These are phyloP conservation scores for Sinocyclocheilus maitianheensis DNA, from an alignment of 2,113 vertebrate genomes.

Conservation along the genomic window DNA sequence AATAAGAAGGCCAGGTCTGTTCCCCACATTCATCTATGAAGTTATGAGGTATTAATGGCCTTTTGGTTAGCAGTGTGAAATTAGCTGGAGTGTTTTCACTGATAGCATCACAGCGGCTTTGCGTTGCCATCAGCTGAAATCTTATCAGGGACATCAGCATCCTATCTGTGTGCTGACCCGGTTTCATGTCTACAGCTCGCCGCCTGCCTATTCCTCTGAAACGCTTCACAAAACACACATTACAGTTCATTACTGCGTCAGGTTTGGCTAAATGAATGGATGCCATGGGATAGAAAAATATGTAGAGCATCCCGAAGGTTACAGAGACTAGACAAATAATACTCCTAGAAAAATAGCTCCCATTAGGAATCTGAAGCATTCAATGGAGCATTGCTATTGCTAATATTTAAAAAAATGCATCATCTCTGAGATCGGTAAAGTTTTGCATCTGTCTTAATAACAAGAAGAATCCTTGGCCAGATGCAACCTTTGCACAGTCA, in stretches of 20 bases:
- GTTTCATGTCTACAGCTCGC: conserved; percentile 39
- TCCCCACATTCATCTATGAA: not conserved
- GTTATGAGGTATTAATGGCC: not conserved
- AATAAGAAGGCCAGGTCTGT: not conserved
- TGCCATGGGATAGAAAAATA: conserved; percentile 34
- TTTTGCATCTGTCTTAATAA: conserved; percentile 15
- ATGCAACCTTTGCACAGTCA: not conserved
- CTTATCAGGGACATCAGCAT: conserved; percentile 44
- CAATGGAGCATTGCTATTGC: conserved; percentile 43
- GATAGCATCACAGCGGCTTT: conserved; percentile 17
- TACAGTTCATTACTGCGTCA: conserved; percentile 49
- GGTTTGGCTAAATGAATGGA: conserved; percentile 47
- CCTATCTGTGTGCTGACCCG: conserved; percentile 35
- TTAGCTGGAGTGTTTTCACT: conserved; percentile 13
- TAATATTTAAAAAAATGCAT: conserved; percentile 9
- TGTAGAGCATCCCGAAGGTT: conserved; percentile 43
- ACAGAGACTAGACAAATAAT: conserved; percentile 43
- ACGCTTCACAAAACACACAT: conserved; percentile 40
- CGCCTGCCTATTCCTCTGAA: conserved; percentile 36
- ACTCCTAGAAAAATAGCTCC: conserved; percentile 48
- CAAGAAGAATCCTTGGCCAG: not conserved
- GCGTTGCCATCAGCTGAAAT: conserved; percentile 5
- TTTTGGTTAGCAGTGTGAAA: conserved; percentile 30
- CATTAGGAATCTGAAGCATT: conserved; percentile 49
- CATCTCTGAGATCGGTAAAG: conserved; percentile 31